Evolutionary conservation across 2,797 vertebrate genomes (phyloP), one percentile per base, ranked within the genome.

Genomic region (Lacerta viridis): DNA sequence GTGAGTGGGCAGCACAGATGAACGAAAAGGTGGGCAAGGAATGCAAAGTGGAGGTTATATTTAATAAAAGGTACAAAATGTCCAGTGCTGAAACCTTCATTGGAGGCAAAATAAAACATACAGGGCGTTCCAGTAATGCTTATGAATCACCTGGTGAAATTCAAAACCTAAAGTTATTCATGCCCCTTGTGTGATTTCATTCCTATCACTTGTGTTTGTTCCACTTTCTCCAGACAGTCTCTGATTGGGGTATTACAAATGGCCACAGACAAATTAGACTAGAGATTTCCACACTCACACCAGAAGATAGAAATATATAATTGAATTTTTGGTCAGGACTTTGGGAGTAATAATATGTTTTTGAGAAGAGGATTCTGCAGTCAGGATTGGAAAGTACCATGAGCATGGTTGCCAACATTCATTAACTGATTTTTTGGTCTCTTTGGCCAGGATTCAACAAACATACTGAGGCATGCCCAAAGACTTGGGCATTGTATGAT

Each of bases 271-370:
- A 83, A 83, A 88, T 18, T 23, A 39, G 64, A 68, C 50, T 18
- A 39, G 33, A 64, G 36, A 72, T 61, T 80, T 55, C 77, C 78
- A 81, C 43, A 81, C 27, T 81, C 78, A 80, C 77, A 87, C 9
- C 50, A 79, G 43, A 80, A 80, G 46, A 59, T 39, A 71, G 50
- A 50, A 80, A 59, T n/a, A 69, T 10, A 80, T 7, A 80, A 17
- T 33, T 86, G 61, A 36, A 29, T 80, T 72, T 61, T 81, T 41
- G 66, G 68, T 64, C 29, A 61, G 69, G 66, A 74, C 6, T 17
- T 27, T 43, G 17, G 39, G 25, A 2, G 23, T 87, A 87, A 59
- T 80, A 71, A 80, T 9, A 69, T 59, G 25, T 36, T 72, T 25
- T 25, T 18, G 25, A 43, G 10, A 81, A 9, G 55, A 41, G 25